Evolutionary conservation across 2,888 invertebrate species (phyloP), one percentile per base, ranked within the genome.

Genomic region (Agrotis puta): DNA sequence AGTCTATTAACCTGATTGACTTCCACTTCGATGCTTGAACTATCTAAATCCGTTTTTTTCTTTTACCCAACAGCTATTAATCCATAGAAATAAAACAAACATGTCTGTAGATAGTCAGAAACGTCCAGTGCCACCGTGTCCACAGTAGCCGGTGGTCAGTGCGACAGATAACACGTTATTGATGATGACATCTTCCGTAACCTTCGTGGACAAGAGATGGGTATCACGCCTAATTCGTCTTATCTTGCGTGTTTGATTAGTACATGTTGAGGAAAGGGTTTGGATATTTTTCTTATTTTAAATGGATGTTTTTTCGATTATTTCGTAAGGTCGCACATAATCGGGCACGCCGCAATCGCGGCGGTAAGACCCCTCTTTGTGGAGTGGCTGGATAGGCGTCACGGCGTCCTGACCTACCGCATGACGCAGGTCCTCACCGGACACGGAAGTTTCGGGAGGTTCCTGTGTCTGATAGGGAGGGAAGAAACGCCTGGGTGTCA

Each of bases 131-230:
- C 86, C 88, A 85, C 84, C 89, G 90, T 90, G 88, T 85, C 88
- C 87, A 88, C 93, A 81, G 93, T 92, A 92, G 93, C 92, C 65
- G 88, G 87, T 88, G 85, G 86, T 79, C 86, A 87, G 87, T 88
- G 88, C 18, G 81, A 66, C 70, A 70, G 92, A 93, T 92, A 93
- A 91, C 84, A 77, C 39, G 81, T 92, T 90, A 93, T 93, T 92
- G 90, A 93, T 93, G 92, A 85, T 84, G 66, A 80, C 80, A 77
- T 79, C 77, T 75, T 70, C 74, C 73, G 78, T 76, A 75, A 66
- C 64, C 70, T 66, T 75, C 77, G 72, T 74, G 74, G 74, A 83
- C 83, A 79, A 73, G 47, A 77, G 81, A 81, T 79, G 62, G 62
- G 54, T 84, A 85, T 82, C 85, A 67, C 39, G 43, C 43, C 77